Base-by-base conservation (phyloP, 2,113 vertebrate species). In the Cinclus mexicanus region DNA sequence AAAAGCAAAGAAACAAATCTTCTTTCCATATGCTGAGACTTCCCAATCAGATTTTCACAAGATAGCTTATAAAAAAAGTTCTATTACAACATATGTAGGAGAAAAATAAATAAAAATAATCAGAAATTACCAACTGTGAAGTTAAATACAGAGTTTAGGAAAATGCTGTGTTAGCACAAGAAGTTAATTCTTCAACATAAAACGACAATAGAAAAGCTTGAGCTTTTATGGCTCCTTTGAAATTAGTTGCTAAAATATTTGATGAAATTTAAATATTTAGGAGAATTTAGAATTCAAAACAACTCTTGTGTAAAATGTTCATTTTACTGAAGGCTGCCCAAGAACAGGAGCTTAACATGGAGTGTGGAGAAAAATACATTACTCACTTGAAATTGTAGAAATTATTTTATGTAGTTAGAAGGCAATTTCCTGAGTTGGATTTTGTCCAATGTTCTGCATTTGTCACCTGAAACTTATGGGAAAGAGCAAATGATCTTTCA, bases 391-490 rank as follows among this genome's bases (percentile, higher is more conserved):
- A 85, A 52, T 55, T 50, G 17, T 61, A 56, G 67, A 90, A 95
- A 90, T 94, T 68, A 91, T 83, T 89, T 72, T 33, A 56, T 47
- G 15, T 59, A 65, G n/a, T 95, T 91, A 81, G 68, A 74, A 93
- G 52, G 81, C 65, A 94, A 87, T 92, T 96, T 96, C 94, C 89
- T 69, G 80, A 57, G 64, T 14, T 95, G 91, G 64, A 93, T 88
- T 94, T 83, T 94, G 31, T 64, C 90, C 87, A 94, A 80, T 33
- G 41, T 67, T 88, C 68, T 81, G 31, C 53, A 69, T 61, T 93
- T 87, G 63, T 72, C 82, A 93, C 93, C 67, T 82, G 68, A 94
- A 94, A 63, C 84, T 90, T 87, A 57, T 74, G 53, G 74, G 82
- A 83, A 91, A 92, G 92, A 33, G 44, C 84, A 69, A 16, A 39